phyloP scores from a whole-genome alignment of 92 coral and sea anemone genomes.

The Meandrina meandrites region DNA sequence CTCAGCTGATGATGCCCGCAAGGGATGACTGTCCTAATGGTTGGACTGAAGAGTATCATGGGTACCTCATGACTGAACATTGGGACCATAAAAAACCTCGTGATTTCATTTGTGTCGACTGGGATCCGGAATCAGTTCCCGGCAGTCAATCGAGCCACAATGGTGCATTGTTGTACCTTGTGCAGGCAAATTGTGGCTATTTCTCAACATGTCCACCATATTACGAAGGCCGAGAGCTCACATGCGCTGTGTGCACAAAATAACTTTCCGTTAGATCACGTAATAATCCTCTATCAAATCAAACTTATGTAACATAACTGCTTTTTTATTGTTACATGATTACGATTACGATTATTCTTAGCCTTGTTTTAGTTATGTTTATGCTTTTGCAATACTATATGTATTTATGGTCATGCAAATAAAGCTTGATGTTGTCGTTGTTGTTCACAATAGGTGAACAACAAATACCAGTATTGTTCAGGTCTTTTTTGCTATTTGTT shows the following conservation, averaged over 20 bases:
- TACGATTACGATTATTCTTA: too few relatives aligned
- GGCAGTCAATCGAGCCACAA: slow-evolving; percentile 44
- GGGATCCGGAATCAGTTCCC: slow-evolving; percentile 27
- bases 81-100: slow-evolving; percentile 40
- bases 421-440: too few relatives aligned
- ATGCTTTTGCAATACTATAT: too few relatives aligned
- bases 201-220: slow-evolving; percentile 60
- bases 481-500: neutral
- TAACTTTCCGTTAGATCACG: neutral
- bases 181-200: slow-evolving; percentile 53
- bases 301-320: too few relatives aligned
- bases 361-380: too few relatives aligned
- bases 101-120: slow-evolving; percentile 64
- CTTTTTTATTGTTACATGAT: too few relatives aligned
- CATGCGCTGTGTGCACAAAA: slow-evolving; percentile 74
- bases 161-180: slow-evolving; percentile 57
- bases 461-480: neutral
- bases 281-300: neutral
- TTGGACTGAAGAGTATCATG: slow-evolving; percentile 76
- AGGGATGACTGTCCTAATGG: slow-evolving; percentile 72
- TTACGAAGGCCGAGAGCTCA: slow-evolving; percentile 46
- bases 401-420: too few relatives aligned
- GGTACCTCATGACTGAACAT: slow-evolving; percentile 72
- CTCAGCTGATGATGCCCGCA: slow-evolving; percentile 67
- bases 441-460: too few relatives aligned